A percentile compares a stretch with the other conserved stretches of the same genome.
These are phyloP conservation scores for Muntiacus muntjak DNA, from an alignment of 2,113 vertebrate species.

Conservation along the genomic window DNA sequence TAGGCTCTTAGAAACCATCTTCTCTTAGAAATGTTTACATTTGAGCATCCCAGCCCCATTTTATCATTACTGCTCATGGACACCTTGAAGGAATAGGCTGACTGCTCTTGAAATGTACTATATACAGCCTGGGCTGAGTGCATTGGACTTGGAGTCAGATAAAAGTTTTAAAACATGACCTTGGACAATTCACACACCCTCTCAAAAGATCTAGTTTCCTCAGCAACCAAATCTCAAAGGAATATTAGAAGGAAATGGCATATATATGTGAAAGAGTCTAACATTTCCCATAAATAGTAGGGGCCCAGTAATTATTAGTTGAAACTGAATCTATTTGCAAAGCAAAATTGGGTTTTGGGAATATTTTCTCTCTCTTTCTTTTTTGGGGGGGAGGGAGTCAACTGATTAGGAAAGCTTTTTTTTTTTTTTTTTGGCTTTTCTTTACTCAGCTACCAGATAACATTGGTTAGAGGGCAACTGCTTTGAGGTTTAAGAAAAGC, in stretches of 20 bases:
- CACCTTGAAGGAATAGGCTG: background rate
- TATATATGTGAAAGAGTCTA: background rate
- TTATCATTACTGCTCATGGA: background rate
- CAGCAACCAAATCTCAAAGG: background rate
- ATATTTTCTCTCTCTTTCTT: background rate
- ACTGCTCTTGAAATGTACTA: background rate
- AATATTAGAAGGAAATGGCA: background rate
- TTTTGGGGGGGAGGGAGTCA: background rate
- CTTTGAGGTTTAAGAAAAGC: constrained; percentile 50
- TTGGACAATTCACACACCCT: background rate
- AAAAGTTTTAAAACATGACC: background rate
- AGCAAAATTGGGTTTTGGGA: background rate
- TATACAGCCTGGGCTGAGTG: background rate
- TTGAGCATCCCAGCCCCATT: fast-evolving
- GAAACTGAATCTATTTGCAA: background rate
- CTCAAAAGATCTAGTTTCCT: background rate
- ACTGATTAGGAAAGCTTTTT: background rate
- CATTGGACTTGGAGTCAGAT: background rate
- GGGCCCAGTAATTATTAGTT: background rate
- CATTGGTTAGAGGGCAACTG: constrained; percentile 32
- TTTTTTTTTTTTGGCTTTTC: background rate
- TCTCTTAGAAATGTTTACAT: background rate
- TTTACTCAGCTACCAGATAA: constrained; percentile 42
- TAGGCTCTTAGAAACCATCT: background rate
- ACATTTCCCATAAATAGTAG: background rate